phyloP scores from a whole-genome alignment of 2,113 vertebrate genomes.

The Epinephelus lanceolatus region DNA sequence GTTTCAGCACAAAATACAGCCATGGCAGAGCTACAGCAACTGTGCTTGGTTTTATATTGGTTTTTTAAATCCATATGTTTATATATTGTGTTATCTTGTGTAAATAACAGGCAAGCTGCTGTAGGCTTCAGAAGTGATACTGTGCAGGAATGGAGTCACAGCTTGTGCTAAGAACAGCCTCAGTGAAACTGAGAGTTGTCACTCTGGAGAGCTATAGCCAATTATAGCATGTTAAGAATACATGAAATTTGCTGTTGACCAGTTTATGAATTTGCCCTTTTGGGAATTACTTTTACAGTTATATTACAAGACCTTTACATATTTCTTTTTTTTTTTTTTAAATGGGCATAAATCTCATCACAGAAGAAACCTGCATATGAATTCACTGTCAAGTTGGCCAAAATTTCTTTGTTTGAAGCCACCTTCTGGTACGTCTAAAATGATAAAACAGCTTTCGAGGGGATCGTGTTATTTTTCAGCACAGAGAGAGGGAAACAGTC shows the following conservation, averaged over 20 bases:
- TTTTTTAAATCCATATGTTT: constrained; percentile 1
- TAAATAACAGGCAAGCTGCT: background rate
- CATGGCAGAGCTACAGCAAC: background rate
- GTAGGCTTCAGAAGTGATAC: constrained; percentile 6
- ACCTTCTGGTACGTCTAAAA: background rate
- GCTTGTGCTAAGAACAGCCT: constrained; percentile 41
- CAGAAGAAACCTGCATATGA: background rate
- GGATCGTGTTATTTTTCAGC: constrained; percentile 32
- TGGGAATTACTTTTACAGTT: background rate
- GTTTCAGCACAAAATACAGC: constrained; percentile 9
- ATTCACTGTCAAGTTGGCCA: background rate
- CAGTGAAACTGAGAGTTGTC: constrained; percentile 43
- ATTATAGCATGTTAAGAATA: constrained; percentile 43
- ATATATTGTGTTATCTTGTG: constrained; percentile 6
- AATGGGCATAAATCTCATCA: background rate
- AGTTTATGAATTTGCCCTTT: constrained; percentile 17
- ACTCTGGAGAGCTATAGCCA: background rate
- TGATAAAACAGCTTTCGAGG: constrained; percentile 21
- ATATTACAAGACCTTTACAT: background rate
- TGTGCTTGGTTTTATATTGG: background rate
- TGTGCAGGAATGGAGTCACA: constrained; percentile 19
- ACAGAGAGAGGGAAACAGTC: constrained; percentile 1
- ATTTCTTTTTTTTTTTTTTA: background rate
- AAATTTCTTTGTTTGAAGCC: background rate
- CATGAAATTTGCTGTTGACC: constrained; percentile 31